Base-by-base conservation (phyloP, 1,140 invertebrate genomes). In the Dreissena polymorpha region DNA sequence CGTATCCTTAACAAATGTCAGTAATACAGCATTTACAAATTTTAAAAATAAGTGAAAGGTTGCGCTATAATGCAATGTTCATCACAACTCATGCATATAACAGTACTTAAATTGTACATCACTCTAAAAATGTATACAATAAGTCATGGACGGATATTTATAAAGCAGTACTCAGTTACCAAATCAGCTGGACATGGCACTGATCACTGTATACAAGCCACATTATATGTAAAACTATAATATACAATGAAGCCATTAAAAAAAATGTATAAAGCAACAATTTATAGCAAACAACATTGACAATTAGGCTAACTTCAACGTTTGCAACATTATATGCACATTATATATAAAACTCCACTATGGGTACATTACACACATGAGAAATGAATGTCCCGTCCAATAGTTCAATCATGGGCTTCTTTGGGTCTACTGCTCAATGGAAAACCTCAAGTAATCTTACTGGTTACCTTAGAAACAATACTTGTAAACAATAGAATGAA, bases 331-430 rank as follows among this genome's bases (percentile, higher is more conserved):
- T 39, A 39, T 39, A 39, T 39, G 8, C 39, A 39, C 8, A 39
- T 39, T 39, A 39, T 39, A 39, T 39, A 39, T 39, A 39, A 39
- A 39, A 60, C 21, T 60, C 57, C 16, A 60, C 2, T 60, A 60
- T 60, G 2, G 57, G 16, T 60, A 60, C 21, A 60, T 39, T 60
- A 60, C 57, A 60, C 16, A 60, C 57, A 60, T 60, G 57, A 60
- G 57, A 60, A 25, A 68, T 27, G 70, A 23, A 23, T 72, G 70
- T 49, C 70, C 27, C 49, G 16, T 49, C 27, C 50, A 51, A 39
- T 72, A 72, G 67, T 72, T 72, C 74, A 27, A 21, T 86, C 87
- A 85, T 83, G 86, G 85, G 87, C 80, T 88, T 76, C 87, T 85
- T 86, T 71, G 81, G 76, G 79, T 83, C 81, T 79, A 55, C 77